These are phyloP conservation scores for Pheucticus melanocephalus DNA, from an alignment of 2,113 vertebrate genomes.

Conservation along the genomic window DNA sequence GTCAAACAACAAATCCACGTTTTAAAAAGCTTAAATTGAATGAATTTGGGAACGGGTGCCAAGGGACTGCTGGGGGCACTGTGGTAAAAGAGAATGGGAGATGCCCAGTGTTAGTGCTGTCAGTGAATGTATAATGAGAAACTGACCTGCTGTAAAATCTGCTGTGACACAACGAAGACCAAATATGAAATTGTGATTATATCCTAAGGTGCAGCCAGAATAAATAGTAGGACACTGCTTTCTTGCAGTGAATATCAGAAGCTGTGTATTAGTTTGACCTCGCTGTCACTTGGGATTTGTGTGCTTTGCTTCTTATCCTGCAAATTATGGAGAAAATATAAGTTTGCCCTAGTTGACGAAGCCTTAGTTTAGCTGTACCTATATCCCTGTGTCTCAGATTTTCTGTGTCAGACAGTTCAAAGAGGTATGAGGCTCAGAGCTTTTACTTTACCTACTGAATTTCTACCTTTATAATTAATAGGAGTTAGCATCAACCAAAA, in stretches of 20 bases:
- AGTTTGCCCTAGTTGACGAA: neutral
- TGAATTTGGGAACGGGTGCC: rapidly evolving
- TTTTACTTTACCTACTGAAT: neutral
- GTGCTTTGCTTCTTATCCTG: neutral
- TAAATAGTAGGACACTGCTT: neutral
- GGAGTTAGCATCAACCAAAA: neutral
- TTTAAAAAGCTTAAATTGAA: neutral
- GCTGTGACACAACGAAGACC: neutral
- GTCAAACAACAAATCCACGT: neutral
- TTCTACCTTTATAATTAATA: neutral
- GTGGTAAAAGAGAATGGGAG: neutral
- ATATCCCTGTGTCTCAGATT: neutral
- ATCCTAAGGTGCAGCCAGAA: neutral
- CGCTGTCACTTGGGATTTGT: neutral
- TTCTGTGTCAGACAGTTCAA: neutral
- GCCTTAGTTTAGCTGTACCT: neutral
- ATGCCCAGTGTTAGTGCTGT: neutral
- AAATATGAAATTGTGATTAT: neutral
- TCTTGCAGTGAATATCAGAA: neutral
- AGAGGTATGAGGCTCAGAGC: neutral
- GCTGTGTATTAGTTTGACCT: neutral
- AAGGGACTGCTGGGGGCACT: neutral
- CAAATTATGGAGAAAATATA: neutral
- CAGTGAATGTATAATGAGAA: neutral
- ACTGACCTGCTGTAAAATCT: neutral